Conservation (phyloP, 2,113 vertebrate genomes). For the Mustelus asterias region DNA sequence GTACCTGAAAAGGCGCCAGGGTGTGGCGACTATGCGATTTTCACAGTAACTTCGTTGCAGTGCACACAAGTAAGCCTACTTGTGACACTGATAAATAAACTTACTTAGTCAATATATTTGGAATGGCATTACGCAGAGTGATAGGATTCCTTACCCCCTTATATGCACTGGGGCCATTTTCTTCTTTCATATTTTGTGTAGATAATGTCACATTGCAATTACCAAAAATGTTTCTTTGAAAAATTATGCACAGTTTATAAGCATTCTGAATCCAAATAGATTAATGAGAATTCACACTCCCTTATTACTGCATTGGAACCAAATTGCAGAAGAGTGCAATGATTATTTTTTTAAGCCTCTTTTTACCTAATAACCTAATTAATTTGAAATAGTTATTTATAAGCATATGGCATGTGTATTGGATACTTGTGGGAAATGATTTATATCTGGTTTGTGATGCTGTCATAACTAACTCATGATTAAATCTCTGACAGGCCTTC, state of each 20-base stretch:
- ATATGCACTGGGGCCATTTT: neutral
- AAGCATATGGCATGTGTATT: neutral
- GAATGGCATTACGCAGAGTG: neutral
- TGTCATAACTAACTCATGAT: neutral
- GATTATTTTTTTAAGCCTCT: neutral
- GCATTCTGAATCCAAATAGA: neutral
- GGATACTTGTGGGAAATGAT: neutral
- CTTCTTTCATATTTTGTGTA: neutral
- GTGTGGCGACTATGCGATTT: no score
- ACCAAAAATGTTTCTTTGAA: neutral
- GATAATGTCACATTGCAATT: neutral
- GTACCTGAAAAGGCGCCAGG: no score
- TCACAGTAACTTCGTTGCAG: no score
- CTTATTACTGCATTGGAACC: constrained; percentile 6
- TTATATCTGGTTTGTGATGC: neutral
- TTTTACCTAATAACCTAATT: constrained; percentile 25
- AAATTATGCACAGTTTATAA: neutral
- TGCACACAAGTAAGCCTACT: no score
- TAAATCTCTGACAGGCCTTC: neutral
- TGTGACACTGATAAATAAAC: no score
- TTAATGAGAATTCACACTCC: neutral
- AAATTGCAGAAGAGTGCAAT: neutral
- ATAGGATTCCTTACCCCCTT: neutral
- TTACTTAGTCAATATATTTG: neutral
- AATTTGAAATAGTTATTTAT: constrained; percentile 22